These are phyloP conservation scores for Ciconia maguari DNA, from an alignment of 2,113 vertebrate genomes.

Conservation along the genomic window DNA sequence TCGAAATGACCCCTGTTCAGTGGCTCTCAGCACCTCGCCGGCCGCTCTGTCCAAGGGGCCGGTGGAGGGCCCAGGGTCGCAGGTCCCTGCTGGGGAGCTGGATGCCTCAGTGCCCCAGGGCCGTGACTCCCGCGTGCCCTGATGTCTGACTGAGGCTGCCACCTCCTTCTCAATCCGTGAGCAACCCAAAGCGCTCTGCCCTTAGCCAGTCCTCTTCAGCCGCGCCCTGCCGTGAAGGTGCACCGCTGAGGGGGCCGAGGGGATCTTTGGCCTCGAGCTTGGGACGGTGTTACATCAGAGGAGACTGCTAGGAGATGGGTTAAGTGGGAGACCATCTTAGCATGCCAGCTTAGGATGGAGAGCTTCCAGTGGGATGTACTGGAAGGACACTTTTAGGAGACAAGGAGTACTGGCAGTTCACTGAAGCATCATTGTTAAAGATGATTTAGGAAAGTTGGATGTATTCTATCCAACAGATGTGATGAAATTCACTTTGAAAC, in stretches of 20 bases:
- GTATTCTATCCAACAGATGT: neutral
- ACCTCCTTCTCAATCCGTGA: neutral
- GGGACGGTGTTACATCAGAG: neutral
- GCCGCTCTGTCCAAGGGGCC: neutral
- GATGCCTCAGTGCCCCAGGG: neutral
- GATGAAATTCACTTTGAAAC: neutral
- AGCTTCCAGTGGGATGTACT: neutral
- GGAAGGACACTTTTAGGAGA: neutral
- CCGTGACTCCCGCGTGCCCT: neutral
- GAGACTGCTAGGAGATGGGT: neutral
- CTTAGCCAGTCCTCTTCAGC: neutral
- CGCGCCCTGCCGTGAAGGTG: neutral
- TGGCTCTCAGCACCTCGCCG: too few relatives aligned
- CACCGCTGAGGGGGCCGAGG: fast-evolving
- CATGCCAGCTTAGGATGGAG: neutral
- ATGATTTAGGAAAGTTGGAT: neutral
- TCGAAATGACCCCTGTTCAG: fast-evolving
- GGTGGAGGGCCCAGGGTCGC: neutral
- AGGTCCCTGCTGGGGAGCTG: neutral
- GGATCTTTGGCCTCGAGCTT: neutral
- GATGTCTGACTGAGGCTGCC: neutral
- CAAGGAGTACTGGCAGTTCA: neutral
- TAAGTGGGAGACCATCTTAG: neutral
- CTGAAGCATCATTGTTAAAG: neutral
- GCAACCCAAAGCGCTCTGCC: neutral